Conservation (phyloP, 2,113 vertebrate genomes). For the Glaucomys volans region DNA sequence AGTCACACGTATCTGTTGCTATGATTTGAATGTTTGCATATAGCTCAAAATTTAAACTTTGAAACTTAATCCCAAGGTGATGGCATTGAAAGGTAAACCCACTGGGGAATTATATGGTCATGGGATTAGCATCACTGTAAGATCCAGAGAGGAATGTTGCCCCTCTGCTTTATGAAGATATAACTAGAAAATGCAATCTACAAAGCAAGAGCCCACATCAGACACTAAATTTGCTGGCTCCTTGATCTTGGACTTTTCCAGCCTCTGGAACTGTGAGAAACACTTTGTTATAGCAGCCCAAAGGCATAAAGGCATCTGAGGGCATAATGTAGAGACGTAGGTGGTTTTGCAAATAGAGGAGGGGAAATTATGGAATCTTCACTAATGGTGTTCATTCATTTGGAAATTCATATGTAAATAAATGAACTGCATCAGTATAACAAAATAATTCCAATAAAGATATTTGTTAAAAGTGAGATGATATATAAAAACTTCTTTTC, state of each 20-base stretch:
- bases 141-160: neutral
- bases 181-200: neutral
- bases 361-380: neutral
- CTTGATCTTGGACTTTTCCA: neutral
- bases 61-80: neutral
- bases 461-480: neutral
- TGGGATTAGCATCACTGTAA: rapidly evolving
- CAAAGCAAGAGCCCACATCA: neutral
- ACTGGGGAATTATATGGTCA: neutral
- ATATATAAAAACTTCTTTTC: no score
- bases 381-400: neutral
- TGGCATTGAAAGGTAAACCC: neutral
- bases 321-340: neutral
- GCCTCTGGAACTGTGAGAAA: neutral
- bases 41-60: neutral
- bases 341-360: neutral
- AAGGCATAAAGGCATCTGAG: neutral
- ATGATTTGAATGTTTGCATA: neutral
- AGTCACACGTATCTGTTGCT: neutral
- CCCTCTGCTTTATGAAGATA: neutral
- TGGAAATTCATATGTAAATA: neutral
- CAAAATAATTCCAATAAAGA: neutral
- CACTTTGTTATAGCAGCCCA: neutral
- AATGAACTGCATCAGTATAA: neutral
- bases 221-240: neutral